These are phyloP conservation scores for Halisarca cf. caerulea DNA, from an alignment of 37 sponge, comb jelly and placozoan genomes.

Conservation along the genomic window DNA sequence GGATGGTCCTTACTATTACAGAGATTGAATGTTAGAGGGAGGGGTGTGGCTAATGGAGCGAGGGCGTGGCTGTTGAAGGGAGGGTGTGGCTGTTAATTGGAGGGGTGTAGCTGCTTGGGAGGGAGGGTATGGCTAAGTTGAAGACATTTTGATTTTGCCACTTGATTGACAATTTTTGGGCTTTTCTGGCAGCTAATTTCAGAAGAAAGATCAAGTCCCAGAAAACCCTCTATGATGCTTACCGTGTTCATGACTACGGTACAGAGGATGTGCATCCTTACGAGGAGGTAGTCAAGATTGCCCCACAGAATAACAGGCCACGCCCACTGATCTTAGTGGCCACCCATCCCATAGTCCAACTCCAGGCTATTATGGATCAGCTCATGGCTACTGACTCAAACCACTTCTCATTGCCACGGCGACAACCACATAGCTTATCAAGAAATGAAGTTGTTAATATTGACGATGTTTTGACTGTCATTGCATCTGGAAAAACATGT, in stretches of 20 bases:
- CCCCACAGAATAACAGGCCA: slow-evolving; percentile 52
- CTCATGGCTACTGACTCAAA: background rate
- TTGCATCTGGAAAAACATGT: slow-evolving; percentile 56
- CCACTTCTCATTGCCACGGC: slow-evolving; percentile 5
- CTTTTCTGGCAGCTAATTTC: background rate
- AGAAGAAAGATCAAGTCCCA: slow-evolving; percentile 1
- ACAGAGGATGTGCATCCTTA: slow-evolving; percentile 52
- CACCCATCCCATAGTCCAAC: background rate
- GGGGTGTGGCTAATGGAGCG: no score
- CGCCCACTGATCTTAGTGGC: slow-evolving; percentile 67
- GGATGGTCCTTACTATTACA: no score
- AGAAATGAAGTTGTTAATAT: background rate
- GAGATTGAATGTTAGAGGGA: no score
- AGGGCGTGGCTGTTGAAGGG: no score
- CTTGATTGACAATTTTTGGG: no score
- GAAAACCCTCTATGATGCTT: slow-evolving; percentile 2
- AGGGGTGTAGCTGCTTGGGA: no score
- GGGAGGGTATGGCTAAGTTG: no score
- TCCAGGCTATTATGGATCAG: slow-evolving; percentile 1
- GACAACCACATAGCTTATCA: background rate
- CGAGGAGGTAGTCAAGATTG: slow-evolving; percentile 72
- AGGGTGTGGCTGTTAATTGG: no score
- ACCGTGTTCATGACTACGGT: background rate
- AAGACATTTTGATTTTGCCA: no score
- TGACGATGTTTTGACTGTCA: background rate